A percentile compares a stretch with the other conserved stretches of the same genome.
These are phyloP conservation scores for Odontophorus gujanensis DNA, from an alignment of 2,113 vertebrate genomes.

Conservation along the genomic window DNA sequence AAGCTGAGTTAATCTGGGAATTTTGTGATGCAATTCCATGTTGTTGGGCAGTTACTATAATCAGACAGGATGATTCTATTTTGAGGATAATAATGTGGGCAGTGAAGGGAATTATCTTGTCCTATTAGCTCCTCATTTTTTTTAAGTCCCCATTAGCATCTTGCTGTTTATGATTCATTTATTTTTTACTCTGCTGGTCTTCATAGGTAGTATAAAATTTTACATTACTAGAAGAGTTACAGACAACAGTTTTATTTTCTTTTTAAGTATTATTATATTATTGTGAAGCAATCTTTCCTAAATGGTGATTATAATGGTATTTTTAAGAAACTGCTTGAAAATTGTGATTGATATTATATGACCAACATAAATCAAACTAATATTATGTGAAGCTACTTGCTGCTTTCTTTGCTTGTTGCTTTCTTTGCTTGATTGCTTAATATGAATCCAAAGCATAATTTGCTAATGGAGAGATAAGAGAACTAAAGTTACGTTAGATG, in stretches of 20 bases:
- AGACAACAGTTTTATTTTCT: background rate
- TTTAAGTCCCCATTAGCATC: background rate
- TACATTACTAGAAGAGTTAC: background rate
- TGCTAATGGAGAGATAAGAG: background rate
- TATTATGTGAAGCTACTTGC: background rate
- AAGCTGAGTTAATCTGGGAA: background rate
- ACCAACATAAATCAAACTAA: constrained; percentile 16
- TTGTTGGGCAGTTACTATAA: background rate
- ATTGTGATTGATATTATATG: constrained; percentile 41
- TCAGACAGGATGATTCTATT: background rate
- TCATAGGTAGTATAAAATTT: background rate
- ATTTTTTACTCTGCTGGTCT: background rate
- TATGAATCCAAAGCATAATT: constrained; percentile 13
- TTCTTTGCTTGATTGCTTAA: constrained; percentile 20
- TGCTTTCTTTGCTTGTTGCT: constrained; percentile 15
- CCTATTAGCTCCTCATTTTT: background rate
- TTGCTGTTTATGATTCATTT: background rate
- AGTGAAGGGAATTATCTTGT: background rate
- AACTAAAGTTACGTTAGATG: background rate
- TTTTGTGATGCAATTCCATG: background rate
- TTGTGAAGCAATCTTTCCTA: background rate
- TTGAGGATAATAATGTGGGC: background rate
- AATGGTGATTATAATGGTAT: constrained; percentile 9
- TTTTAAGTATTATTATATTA: background rate
- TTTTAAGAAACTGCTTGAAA: constrained; percentile 54